Conservation (phyloP, 2,113 vertebrate genomes). For the Oreochromis aureus region DNA sequence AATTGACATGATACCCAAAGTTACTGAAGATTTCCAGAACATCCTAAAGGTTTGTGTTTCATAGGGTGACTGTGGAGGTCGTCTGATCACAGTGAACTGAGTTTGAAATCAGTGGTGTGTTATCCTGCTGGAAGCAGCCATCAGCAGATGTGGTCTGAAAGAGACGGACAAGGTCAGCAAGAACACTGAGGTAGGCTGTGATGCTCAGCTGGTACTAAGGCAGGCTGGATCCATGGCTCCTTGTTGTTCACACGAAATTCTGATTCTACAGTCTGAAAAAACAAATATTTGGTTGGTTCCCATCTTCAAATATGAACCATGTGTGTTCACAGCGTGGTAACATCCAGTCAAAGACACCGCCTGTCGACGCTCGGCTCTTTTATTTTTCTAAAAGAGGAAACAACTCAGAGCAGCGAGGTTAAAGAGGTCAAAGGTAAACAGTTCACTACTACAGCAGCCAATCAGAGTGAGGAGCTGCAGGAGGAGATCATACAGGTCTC, state of each 20-base stretch:
- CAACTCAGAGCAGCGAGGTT: too few species aligned
- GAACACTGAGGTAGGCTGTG: fast-evolving
- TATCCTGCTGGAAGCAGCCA: fast-evolving
- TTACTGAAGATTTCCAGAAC: not conserved
- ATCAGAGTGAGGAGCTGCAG: too few species aligned
- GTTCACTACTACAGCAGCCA: too few species aligned
- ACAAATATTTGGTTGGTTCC: not conserved
- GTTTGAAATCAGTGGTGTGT: fast-evolving
- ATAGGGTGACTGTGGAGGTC: fast-evolving
- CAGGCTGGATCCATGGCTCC: fast-evolving
- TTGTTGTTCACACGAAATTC: fast-evolving
- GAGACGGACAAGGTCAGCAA: fast-evolving
- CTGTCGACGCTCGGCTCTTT: too few species aligned
- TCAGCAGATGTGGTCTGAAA: not conserved
- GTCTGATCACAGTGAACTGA: fast-evolving
- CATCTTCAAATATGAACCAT: not conserved
- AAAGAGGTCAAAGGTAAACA: too few species aligned
- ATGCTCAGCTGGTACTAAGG: too few species aligned
- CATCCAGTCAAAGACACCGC: too few species aligned
- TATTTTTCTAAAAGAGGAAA: too few species aligned
- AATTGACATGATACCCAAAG: fast-evolving
- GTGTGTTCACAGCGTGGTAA: not conserved
- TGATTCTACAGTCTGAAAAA: fast-evolving
- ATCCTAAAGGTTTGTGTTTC: not conserved
- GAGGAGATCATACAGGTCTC: too few species aligned